Base-by-base conservation (phyloP, 1,140 invertebrate genomes). In the Euglossa dilemma region DNA sequence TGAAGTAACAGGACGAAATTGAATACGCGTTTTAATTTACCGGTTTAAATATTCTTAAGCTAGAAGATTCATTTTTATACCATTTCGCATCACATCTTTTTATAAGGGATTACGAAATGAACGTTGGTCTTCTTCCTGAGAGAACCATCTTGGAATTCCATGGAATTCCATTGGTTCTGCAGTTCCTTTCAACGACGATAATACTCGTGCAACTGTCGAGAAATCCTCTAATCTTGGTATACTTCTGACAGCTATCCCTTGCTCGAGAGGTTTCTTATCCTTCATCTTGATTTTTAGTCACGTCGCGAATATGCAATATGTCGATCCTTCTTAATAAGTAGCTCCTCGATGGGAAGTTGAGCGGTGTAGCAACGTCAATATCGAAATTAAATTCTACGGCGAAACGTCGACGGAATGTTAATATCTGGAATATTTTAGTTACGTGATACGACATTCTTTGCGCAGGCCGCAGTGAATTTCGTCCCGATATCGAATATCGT, bases 231-330 rank as follows among this genome's bases (percentile, higher is more conserved):
- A 74, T 81, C 69, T 80, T 16, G 11, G 20, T 43, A 54, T 80
- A 36, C 71, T 47, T 28, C 20, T 36, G 50, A 66, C 25, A 28
- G 3, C 9, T 54, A 54, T 73, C 47, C 59, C 36, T 28, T 25
- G 12, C 70, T 4, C n/a, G 18, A 45, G 28, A 73, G 50, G 64
- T 81, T 81, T 64, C 71, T 81, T 63, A 81, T 73, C 79, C 79
- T n/a, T 2, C 61, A 66, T 81, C 63, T 23, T 74, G 61, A 66
- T 81, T 74, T 75, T 81, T 61, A 81, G 79, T 81, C 79, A 81
- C 79, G 76, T 79, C 43, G 43, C 43, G 76, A 79, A 70, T 66
- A 79, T 20, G 61, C 28, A 75, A 81, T 43, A 50, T n/a, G 43
- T 74, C 61, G 59, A 81, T 74, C n/a, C 25, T 25, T 47, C 2